A percentile compares a stretch with the other conserved stretches of the same genome.
Conservation (phyloP, 2,888 invertebrate genomes). For the Eupithecia dodoneata region DNA sequence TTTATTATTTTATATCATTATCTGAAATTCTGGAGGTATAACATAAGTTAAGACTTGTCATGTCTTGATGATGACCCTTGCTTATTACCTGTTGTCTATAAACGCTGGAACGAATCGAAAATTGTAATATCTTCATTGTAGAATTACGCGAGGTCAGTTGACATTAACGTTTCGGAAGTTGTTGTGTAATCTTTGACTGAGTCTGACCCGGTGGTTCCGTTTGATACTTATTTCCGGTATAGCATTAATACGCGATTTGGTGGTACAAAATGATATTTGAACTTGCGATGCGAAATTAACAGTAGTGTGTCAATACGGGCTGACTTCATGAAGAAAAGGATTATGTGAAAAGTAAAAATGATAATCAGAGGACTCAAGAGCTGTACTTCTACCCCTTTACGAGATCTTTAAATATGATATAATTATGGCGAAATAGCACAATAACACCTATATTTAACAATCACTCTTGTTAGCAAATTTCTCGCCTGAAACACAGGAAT, state of each 20-base stretch:
- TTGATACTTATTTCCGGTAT: slow-evolving; percentile 15
- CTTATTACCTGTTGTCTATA: slow-evolving; percentile 39
- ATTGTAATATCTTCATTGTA: slow-evolving; percentile 55
- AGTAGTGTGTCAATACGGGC: background rate
- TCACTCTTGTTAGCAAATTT: too few species aligned
- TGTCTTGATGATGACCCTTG: slow-evolving; percentile 43
- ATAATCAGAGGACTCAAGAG: too few species aligned
- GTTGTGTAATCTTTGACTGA: slow-evolving; percentile 44
- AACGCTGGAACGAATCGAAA: slow-evolving; percentile 62
- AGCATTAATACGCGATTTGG: background rate
- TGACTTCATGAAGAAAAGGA: background rate
- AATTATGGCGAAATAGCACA: too few species aligned
- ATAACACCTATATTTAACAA: too few species aligned
- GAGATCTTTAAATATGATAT: too few species aligned
- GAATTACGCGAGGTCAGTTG: slow-evolving; percentile 54
- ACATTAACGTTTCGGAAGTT: slow-evolving; percentile 44
- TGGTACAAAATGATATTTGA: background rate
- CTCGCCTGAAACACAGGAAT: too few species aligned
- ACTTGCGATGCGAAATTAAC: background rate
- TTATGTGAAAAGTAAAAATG: too few species aligned
- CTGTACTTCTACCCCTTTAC: too few species aligned
- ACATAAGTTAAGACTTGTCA: too few species aligned
- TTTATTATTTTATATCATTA: background rate
- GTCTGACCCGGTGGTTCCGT: slow-evolving; percentile 1
- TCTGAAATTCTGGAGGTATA: background rate